Evolutionary conservation across 2,888 invertebrate species (phyloP).

Genomic region (Tachina grossa): DNA sequence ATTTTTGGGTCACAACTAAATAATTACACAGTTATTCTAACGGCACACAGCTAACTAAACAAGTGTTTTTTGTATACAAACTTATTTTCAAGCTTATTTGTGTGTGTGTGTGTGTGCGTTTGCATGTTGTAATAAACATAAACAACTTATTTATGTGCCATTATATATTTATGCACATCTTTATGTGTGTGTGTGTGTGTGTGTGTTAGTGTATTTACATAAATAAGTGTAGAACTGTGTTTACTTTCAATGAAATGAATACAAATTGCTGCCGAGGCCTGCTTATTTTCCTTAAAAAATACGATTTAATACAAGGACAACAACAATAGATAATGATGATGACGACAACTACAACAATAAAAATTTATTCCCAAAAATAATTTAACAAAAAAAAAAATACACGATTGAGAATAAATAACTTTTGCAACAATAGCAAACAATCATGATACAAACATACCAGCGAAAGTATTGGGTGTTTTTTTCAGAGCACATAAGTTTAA

Average conservation of each 20-base stretch:
- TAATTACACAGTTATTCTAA: conserved; percentile 63
- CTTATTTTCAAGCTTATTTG: not conserved
- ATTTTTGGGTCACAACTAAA: conserved; percentile 70
- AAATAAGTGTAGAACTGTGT: conserved; percentile 40
- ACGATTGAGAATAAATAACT: conserved; percentile 55
- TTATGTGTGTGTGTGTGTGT: conserved; percentile 9
- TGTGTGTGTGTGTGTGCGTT: not conserved
- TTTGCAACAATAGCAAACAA: conserved; percentile 66
- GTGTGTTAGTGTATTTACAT: conserved; percentile 5
- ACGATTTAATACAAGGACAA: conserved; percentile 60
- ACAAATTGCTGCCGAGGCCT: conserved; percentile 55
- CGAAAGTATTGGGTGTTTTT: too few relatives aligned
- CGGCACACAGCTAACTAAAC: not conserved
- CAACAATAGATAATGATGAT: conserved; percentile 24
- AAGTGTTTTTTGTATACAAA: not conserved
- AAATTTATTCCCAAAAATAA: conserved; percentile 33
- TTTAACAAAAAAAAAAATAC: conserved; percentile 21
- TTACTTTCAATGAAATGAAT: conserved; percentile 62
- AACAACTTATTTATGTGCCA: conserved; percentile 45
- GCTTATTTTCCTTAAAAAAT: conserved; percentile 25
- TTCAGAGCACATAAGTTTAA: too few relatives aligned
- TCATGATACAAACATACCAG: conserved; percentile 4
- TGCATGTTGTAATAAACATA: not conserved
- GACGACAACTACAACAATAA: conserved; percentile 37
- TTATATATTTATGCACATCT: conserved; percentile 2